Evolutionary conservation across 2,888 invertebrate genomes (phyloP), one percentile per base, ranked within the genome.

Genomic region (Bhutanitis thaidina): DNA sequence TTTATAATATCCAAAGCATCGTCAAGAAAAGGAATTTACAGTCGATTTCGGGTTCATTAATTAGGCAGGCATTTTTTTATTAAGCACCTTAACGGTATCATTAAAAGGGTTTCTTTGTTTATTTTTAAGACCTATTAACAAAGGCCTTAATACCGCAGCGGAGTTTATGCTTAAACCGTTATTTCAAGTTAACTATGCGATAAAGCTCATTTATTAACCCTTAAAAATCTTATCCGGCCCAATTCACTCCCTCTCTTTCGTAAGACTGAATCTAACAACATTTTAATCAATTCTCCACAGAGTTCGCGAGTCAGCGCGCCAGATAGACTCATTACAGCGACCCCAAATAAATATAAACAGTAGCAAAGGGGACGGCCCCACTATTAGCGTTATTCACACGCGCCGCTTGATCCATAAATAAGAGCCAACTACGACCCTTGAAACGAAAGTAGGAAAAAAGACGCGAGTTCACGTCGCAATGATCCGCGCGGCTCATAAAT

Each of bases 271-370:
- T 74, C 80, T 85, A 88, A 88, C 87, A 85, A 86, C 83, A 80
- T 88, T 88, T 87, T 87, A 88, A 88, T 88, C 88, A 88, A 88
- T 88, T 88, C 84, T 86, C 80, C 78, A 80, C 87, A 87, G 85
- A 81, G 84, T 85, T 86, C 74, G 83, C 88, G 88, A 86, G 84
- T 86, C 87, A 85, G 77, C 82, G 86, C 83, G 77, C 74, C 76
- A 84, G 86, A 87, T 84, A 86, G 82, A 85, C 84, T 86, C 85
- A 87, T 87, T 87, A 86, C 80, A 70, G 69, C 79, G 74, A 85
- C 86, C 87, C 87, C 86, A 86, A 86, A 88, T 86, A 87, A 86
- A 87, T 85, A 88, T 84, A 87, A 88, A 88, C 88, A 87, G 87
- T 83, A 84, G 85, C 81, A 70, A 74, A 80, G 81, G 79, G 80